Evolutionary conservation across 1,140 invertebrate species (phyloP), one percentile per base, ranked within the genome.

Genomic region (Rhysida immarginata): DNA sequence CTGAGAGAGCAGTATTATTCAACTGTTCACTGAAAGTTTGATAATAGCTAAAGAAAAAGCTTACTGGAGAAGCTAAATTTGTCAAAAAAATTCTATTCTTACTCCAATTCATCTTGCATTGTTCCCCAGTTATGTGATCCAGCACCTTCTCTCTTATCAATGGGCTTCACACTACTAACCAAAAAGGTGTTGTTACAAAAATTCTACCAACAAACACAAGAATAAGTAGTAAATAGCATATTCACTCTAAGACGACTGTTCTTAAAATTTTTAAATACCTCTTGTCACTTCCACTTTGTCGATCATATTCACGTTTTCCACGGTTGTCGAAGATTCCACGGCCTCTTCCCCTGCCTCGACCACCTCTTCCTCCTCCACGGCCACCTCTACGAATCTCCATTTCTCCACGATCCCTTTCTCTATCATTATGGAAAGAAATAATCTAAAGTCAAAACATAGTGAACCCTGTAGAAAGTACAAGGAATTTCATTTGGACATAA

Each of bases 91-190:
- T 8, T 8, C 5, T 13, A 8, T 46, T 75, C 75, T 79, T 74
- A 80, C 72, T 87, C 86, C 61, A 90, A 81, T 63, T 93, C 87
- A 73, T 94, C 89, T 69, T 87, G 89, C 62, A 90, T 80, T 49
- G 83, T 88, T 63, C 92, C 92, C 92, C 93, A 96, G 70, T 96
- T 96, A 71, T 91, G 87, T 63, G 88, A 81, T 55, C 92, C 93
- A 74, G 79, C 83, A 66, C 91, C 93, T 66, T 96, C 91, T 61
- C 86, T 82, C 73, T 96, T 96, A 66, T 96, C 91, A 61, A 91
- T 77, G 57, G 88, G 78, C 74, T 96, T 96, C 53, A 96, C 83
- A 66, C 92, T 89, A 71, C 83, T 85, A 74, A 72, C 75, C 76
- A 61, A 63, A 64, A 63, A 56, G 55, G 61, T 53, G 5, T 8